These are phyloP conservation scores for Indicator indicator DNA, from an alignment of 2,113 vertebrate species.

Conservation along the genomic window DNA sequence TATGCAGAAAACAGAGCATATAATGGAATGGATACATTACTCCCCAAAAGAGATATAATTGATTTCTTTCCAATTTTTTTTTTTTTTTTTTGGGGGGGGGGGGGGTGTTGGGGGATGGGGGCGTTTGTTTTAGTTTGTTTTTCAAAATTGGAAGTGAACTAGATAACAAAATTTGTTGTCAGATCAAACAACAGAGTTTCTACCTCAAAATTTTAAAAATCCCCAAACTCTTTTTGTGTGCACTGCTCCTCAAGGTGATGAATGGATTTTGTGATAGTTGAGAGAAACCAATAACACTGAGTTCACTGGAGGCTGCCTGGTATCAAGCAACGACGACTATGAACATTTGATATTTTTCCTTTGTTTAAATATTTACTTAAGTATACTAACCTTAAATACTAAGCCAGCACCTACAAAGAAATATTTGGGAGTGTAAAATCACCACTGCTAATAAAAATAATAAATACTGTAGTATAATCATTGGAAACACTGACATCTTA, in stretches of 20 bases:
- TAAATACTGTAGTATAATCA: neutral
- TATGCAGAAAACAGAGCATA: neutral
- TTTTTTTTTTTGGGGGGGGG: neutral
- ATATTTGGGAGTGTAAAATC: neutral
- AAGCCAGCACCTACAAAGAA: neutral
- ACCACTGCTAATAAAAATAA: neutral
- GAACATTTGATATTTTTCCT: neutral
- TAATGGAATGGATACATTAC: neutral
- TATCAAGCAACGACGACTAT: neutral
- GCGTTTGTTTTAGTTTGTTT: too few species aligned
- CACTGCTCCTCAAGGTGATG: neutral
- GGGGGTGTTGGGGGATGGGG: too few species aligned
- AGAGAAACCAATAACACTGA: neutral
- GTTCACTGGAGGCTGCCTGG: neutral
- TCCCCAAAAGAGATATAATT: neutral
- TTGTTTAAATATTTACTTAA: conserved; percentile 27
- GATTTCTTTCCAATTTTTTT: neutral
- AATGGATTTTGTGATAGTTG: neutral
- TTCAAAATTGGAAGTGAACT: neutral
- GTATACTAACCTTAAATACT: neutral
- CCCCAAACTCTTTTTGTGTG: rapidly evolving
- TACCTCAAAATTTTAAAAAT: neutral
- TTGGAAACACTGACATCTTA: neutral
- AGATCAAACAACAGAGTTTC: neutral
- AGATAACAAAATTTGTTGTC: neutral